These are phyloP conservation scores for Amblyjoppa fuscipennis DNA, from an alignment of 2,888 invertebrate genomes.

Conservation along the genomic window DNA sequence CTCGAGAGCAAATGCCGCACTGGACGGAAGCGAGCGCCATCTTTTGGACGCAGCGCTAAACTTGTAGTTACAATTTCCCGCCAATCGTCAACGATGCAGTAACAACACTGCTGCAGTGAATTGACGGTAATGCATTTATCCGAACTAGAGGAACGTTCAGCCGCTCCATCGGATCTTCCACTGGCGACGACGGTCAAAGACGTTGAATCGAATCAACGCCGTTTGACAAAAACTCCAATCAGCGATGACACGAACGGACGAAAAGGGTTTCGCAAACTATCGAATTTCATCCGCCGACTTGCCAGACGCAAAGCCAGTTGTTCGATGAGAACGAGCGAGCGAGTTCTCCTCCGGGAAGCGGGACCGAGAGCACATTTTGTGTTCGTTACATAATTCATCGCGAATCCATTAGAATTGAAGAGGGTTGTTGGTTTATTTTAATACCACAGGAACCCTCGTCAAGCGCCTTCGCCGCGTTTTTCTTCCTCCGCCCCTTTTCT, in stretches of 20 bases:
- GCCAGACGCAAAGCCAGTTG: neutral
- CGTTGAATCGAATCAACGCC: conserved; percentile 25
- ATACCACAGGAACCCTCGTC: conserved; percentile 49
- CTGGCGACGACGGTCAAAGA: conserved; percentile 3
- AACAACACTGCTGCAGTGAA: conserved; percentile 31
- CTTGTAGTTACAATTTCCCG: neutral
- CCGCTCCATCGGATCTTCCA: conserved; percentile 19
- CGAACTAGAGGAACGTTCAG: conserved; percentile 21
- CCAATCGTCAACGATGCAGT: conserved; percentile 16
- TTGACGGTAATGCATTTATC: conserved; percentile 45
- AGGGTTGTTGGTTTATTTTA: conserved; percentile 53
- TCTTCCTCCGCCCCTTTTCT: neutral
- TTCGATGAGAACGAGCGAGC: neutral
- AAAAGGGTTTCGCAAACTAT: neutral
- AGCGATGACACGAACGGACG: neutral
- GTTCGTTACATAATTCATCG: conserved; percentile 51
- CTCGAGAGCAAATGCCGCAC: too few species aligned
- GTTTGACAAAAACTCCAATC: neutral
- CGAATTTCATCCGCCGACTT: conserved; percentile 3
- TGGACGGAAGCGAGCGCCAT: neutral
- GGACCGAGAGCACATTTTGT: conserved; percentile 1
- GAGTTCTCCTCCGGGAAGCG: neutral
- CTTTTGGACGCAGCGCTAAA: neutral
- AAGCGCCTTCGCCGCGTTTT: conserved; percentile 48
- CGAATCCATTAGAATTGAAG: conserved; percentile 53